Evolutionary conservation across 2,113 vertebrate genomes (phyloP).

Genomic region (Plestiodon gilberti): DNA sequence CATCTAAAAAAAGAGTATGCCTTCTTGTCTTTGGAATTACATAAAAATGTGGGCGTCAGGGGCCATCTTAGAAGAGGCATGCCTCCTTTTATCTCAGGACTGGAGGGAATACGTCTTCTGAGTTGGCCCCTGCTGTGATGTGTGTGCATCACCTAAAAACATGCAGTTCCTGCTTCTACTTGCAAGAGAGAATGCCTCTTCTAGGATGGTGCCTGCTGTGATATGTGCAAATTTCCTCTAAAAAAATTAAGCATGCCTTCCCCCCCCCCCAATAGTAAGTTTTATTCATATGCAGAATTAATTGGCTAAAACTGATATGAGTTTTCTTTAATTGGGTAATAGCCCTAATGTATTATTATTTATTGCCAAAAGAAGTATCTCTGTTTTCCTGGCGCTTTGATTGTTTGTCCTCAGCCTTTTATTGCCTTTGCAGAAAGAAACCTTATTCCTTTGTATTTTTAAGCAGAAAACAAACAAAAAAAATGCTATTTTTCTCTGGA

Average conservation of each 20-base stretch:
- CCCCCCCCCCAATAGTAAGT: neutral
- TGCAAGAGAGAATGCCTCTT: neutral
- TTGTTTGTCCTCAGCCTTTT: conserved; percentile 36
- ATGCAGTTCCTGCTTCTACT: too few relatives aligned
- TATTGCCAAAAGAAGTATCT: conserved; percentile 36
- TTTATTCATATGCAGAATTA: neutral
- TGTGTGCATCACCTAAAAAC: too few relatives aligned
- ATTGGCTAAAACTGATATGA: neutral
- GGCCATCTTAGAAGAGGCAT: too few relatives aligned
- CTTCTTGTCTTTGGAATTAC: too few relatives aligned
- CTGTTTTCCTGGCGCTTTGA: conserved; percentile 48
- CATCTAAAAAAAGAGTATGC: too few relatives aligned
- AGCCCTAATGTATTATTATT: conserved; percentile 18
- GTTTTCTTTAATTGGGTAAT: conserved; percentile 9
- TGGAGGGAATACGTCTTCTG: too few relatives aligned
- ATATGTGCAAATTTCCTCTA: neutral
- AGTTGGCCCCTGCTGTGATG: too few relatives aligned
- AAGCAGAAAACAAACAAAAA: conserved; percentile 31
- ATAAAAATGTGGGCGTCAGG: too few relatives aligned
- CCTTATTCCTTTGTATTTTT: conserved; percentile 58
- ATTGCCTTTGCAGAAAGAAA: conserved; percentile 48
- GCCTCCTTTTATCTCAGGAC: too few relatives aligned
- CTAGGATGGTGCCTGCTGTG: neutral
- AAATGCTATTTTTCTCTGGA: conserved; percentile 63
- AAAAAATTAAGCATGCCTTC: neutral